Percentiles rank a stretch among this genome's conserved stretches.
phyloP scores from a whole-genome alignment of 2,797 vertebrate genomes.

The Oryzias dopingdopingensis region DNA sequence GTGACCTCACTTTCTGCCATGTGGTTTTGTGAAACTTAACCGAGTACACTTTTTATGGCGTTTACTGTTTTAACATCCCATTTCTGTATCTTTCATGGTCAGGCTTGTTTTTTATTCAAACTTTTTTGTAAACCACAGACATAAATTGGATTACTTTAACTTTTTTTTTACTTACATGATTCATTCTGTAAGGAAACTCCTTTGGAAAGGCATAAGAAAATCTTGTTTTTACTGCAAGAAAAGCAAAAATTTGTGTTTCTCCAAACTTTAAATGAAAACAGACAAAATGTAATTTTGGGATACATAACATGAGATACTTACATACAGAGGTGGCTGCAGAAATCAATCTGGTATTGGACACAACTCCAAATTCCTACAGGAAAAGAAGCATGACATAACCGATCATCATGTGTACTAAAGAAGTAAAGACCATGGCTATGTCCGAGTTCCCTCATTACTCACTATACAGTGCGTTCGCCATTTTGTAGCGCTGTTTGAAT shows the following conservation, averaged over 20 bases:
- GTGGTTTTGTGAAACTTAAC: background rate
- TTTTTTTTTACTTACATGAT: conserved; percentile 89
- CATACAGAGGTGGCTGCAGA: conserved; percentile 98
- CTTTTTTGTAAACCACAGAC: background rate
- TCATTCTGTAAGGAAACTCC: conserved; percentile 99
- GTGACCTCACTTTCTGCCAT: conserved; percentile 1
- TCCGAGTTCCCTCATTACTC: no score
- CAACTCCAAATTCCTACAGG: conserved; percentile 96
- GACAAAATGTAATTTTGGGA: background rate
- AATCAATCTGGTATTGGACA: conserved; percentile 97
- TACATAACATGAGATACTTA: conserved; percentile 76
- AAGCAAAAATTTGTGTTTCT: background rate
- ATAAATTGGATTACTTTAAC: no score
- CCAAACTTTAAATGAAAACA: no score
- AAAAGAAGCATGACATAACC: background rate
- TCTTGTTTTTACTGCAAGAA: conserved; percentile 91
- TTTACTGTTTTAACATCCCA: background rate
- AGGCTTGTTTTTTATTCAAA: background rate
- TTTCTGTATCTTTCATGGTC: background rate
- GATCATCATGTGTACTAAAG: background rate
- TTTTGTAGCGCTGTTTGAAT: no score
- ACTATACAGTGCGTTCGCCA: no score
- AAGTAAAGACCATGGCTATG: background rate
- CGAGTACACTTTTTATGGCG: background rate
- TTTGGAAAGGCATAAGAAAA: conserved; percentile 99